Percentiles rank a stretch among this genome's conserved stretches.
Conservation (phyloP, 2,888 invertebrate species). For the Schizotus pectinicornis region DNA sequence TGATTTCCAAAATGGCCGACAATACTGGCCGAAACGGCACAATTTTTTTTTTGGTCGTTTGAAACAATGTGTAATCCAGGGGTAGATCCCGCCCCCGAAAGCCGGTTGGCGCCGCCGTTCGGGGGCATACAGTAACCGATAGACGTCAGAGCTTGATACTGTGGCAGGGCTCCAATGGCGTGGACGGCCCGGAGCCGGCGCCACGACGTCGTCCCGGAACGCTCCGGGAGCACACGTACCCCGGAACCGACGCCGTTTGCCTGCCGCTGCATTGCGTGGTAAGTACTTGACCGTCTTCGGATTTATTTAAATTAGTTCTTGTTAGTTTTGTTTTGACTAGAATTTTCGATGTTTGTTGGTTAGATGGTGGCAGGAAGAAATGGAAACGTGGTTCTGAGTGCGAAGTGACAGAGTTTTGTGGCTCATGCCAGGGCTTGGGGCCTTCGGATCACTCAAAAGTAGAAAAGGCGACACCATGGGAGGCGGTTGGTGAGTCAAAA, state of each 20-base stretch:
- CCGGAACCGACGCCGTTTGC: conserved; percentile 48
- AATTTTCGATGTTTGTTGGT: conserved; percentile 8
- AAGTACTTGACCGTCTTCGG: conserved; percentile 10
- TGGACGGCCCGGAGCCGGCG: conserved; percentile 62
- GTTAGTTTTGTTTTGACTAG: conserved; percentile 12
- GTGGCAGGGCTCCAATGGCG: conserved; percentile 60
- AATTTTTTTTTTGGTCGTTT: conserved; percentile 44
- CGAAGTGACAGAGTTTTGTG: conserved; percentile 30
- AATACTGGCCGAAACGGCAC: conserved; percentile 36
- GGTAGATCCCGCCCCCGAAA: conserved; percentile 36
- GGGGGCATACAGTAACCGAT: conserved; percentile 50
- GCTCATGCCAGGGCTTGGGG: conserved; percentile 47
- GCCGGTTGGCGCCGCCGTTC: conserved; percentile 30
- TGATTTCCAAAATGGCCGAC: conserved; percentile 59
- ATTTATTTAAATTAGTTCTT: not conserved
- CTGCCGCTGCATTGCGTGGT: conserved; percentile 24
- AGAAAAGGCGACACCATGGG: conserved; percentile 32
- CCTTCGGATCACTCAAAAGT: conserved; percentile 42
- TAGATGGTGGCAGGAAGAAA: conserved; percentile 36
- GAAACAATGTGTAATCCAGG: conserved; percentile 54
- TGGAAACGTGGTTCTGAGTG: conserved; percentile 21
- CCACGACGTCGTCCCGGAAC: conserved; percentile 60
- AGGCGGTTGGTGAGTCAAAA: conserved; percentile 27
- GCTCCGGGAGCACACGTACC: conserved; percentile 56
- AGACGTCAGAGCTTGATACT: conserved; percentile 50